Evolutionary conservation across 92 coral and sea anemone species (phyloP).

Genomic region (Scolanthus callimorphus): DNA sequence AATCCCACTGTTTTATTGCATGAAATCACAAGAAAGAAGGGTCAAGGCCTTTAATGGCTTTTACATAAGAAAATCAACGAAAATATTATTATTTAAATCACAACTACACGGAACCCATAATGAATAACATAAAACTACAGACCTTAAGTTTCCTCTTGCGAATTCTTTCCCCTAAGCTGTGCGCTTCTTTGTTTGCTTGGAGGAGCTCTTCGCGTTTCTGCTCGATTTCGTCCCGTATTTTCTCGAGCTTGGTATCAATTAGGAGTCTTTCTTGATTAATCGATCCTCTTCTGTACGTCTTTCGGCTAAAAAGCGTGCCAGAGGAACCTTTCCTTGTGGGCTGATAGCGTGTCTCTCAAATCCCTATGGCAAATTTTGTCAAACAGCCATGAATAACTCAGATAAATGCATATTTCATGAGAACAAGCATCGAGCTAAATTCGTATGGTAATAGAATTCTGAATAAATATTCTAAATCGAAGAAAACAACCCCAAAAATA

Average conservation of each 20-base stretch:
- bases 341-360: slow-evolving; percentile 18
- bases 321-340: slow-evolving; percentile 12
- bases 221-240: slow-evolving; percentile 11
- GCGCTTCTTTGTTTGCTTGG: slow-evolving; percentile 17
- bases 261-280: slow-evolving; percentile 20
- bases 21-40: no score
- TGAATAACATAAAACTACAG: background rate
- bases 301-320: slow-evolving; percentile 8
- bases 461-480: background rate
- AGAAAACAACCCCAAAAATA: background rate
- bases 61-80: background rate
- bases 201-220: slow-evolving; percentile 20
- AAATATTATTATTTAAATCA: no score
- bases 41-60: no score
- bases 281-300: slow-evolving; percentile 11
- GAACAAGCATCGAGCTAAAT: slow-evolving; percentile 1
- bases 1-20: no score
- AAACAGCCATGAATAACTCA: background rate
- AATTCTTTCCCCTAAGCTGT: slow-evolving; percentile 18
- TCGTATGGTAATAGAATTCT: slow-evolving; percentile 2
- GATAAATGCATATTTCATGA: slow-evolving; percentile 4
- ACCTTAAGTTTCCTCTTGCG: slow-evolving; percentile 18
- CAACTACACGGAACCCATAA: background rate
- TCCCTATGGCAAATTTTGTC: slow-evolving; percentile 12
- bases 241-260: slow-evolving; percentile 11